phyloP scores from a whole-genome alignment of 2,113 vertebrate genomes.

The Candoia aspera region DNA sequence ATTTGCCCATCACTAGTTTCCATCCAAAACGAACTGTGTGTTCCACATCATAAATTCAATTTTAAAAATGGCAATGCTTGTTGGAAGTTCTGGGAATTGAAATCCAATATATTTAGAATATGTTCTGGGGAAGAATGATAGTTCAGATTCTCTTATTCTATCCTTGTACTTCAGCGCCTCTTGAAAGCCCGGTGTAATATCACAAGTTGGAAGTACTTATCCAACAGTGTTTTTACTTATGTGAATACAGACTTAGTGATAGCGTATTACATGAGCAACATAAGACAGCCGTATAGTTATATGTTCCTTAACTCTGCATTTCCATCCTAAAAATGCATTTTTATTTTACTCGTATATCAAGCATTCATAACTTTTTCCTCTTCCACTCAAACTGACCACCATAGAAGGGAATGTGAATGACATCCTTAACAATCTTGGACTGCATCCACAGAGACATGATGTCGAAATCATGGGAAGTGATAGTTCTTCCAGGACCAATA shows the following conservation, averaged over 20 bases:
- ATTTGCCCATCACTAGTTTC: not conserved
- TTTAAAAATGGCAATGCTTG: not conserved
- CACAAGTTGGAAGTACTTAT: not conserved
- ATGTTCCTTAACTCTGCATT: not conserved
- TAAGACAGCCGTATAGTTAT: not conserved
- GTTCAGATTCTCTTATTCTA: not conserved
- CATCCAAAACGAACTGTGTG: not conserved
- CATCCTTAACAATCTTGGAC: not conserved
- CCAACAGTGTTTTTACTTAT: not conserved
- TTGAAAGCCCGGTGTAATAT: not conserved
- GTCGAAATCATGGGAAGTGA: not conserved
- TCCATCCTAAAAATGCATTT: not conserved
- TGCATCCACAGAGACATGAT: not conserved
- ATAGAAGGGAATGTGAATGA: not conserved
- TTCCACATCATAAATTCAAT: not conserved
- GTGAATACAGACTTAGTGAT: not conserved
- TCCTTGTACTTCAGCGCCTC: too few species aligned
- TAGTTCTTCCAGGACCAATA: not conserved
- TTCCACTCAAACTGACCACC: not conserved
- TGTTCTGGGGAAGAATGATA: not conserved
- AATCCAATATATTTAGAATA: not conserved
- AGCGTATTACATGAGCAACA: conserved; percentile 8
- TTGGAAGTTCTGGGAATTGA: not conserved
- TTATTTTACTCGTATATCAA: not conserved
- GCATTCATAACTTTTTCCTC: not conserved